Base-by-base conservation (phyloP, 2,113 vertebrate genomes). In the Calyptommatus sinebrachiatus region DNA sequence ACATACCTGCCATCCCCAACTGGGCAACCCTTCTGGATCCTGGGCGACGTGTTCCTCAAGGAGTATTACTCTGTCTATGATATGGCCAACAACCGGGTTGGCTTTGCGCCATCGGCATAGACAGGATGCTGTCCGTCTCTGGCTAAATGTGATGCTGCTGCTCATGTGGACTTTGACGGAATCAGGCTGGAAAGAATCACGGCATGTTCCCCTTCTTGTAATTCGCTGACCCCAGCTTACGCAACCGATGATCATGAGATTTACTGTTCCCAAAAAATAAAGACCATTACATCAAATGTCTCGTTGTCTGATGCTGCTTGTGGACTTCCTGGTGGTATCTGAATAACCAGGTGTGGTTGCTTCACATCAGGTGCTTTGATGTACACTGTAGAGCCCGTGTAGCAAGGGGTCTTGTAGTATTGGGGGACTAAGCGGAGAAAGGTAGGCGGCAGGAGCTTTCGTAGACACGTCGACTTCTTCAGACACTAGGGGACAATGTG, bases 1-100 rank as follows among this genome's bases (percentile, higher is more conserved):
- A 94, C 93, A 48, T 94, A 95, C 84, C 2, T 96, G 85, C 69
- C 87, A 45, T 90, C 92, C 11, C 79, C 67, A 73, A 78, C 84
- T 0, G 88, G 86, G 60, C 88, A 96, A 73, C 93, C 93, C 0
- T 85, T 86, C 80, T 91, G 88, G 90, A 91, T 78, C 79, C 53
- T 88, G 63, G 86, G 89, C 0, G 63, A 89, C 0, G 28, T 92
- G 16, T 92, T 89, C 88, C 89, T 94, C 24, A 86, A 79, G 84
- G 89, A 94, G 65, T 94, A 92, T 79, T 94, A 94, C 83, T 93
- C 89, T 4, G 0, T 86, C 71, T 94, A 91, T 4, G 91, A 94
- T 80, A 88, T 90, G 79, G 85, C 26, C 10, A 89, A 90, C 80
- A 90, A 90, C 80, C 67, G 77, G 0, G 61, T 94, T 0, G 94